phyloP scores from a whole-genome alignment of 2,113 vertebrate genomes.

The Mobula birostris region DNA sequence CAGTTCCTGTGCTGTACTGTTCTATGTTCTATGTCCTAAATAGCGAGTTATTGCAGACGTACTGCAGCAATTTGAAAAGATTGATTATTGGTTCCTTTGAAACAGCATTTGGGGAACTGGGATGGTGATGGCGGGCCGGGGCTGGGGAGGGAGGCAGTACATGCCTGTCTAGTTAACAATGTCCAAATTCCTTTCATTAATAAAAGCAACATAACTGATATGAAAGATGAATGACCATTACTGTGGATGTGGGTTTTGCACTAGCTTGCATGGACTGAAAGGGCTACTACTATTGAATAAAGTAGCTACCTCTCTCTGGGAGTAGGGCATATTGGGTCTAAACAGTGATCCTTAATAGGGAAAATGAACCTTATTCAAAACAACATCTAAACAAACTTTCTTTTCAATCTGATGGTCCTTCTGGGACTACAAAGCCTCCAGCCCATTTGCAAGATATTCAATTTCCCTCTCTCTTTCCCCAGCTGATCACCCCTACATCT shows the following conservation, averaged over 20 bases:
- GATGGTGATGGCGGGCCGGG: too few relatives aligned
- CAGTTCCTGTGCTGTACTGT: too few relatives aligned
- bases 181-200: too few relatives aligned
- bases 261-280: not conserved
- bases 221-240: not conserved
- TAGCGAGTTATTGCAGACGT: not conserved
- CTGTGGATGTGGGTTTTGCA: not conserved
- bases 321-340: not conserved
- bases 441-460: not conserved
- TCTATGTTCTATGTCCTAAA: not conserved
- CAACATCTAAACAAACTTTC: not conserved
- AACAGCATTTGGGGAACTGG: too few relatives aligned
- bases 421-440: not conserved
- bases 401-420: not conserved
- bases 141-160: too few relatives aligned
- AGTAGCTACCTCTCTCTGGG: not conserved
- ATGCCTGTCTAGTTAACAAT: too few relatives aligned
- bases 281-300: not conserved
- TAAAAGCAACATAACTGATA: not conserved
- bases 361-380: not conserved
- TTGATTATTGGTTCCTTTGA: too few relatives aligned
- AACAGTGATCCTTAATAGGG: not conserved
- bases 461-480: too few relatives aligned
- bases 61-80: too few relatives aligned
- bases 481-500: too few relatives aligned